Conservation (phyloP, 2,888 invertebrate genomes). For the Epirrhoe tristata region DNA sequence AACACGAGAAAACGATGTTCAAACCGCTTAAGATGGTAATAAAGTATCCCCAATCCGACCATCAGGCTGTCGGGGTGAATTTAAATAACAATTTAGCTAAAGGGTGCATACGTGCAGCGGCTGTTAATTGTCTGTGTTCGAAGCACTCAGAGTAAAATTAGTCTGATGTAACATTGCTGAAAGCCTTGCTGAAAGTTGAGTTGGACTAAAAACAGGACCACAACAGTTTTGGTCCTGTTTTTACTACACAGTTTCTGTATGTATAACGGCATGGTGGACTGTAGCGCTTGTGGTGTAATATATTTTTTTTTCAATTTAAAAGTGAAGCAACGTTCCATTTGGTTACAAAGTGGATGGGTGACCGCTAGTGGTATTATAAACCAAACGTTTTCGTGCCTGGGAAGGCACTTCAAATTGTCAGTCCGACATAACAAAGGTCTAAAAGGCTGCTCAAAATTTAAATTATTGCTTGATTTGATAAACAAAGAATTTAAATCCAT, state of each 20-base stretch:
- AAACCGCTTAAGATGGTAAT: constrained; percentile 36
- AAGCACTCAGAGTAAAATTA: constrained; percentile 43
- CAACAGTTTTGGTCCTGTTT: no score
- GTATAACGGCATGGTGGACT: no score
- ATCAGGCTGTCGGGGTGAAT: constrained; percentile 55
- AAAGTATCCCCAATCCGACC: constrained; percentile 46
- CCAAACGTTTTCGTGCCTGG: no score
- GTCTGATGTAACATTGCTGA: not conserved
- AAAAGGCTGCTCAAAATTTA: no score
- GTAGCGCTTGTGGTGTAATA: no score
- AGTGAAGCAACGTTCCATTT: no score
- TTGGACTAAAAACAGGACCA: not conserved
- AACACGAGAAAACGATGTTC: constrained; percentile 11
- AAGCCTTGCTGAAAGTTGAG: not conserved
- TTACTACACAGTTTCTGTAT: no score
- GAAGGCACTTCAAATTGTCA: no score
- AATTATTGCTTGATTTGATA: not conserved
- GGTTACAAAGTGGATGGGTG: no score
- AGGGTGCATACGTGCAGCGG: constrained; percentile 63
- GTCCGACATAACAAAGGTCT: no score
- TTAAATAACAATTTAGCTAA: constrained; percentile 76
- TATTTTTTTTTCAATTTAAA: no score
- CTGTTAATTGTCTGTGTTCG: constrained; percentile 76
- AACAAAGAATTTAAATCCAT: not conserved
- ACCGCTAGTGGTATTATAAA: no score